Percentiles rank a stretch among this genome's conserved stretches.
Evolutionary conservation across 2,888 invertebrate species (phyloP).

Genomic region (Tolmerus cingulatus): DNA sequence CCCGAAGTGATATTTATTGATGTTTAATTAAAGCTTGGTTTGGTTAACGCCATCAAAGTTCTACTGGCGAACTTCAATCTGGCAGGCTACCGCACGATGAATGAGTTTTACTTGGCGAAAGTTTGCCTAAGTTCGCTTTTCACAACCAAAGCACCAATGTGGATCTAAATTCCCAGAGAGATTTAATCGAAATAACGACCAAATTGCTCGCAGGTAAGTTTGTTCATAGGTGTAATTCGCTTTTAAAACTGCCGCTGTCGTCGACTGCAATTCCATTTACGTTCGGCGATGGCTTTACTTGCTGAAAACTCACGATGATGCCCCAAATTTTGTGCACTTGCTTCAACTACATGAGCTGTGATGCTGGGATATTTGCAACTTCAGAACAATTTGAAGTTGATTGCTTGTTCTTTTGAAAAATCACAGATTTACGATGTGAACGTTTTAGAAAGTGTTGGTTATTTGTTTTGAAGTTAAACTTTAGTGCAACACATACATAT

Average conservation of each 20-base stretch:
- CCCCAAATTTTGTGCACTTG: background rate
- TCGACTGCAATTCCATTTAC: background rate
- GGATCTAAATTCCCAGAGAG: constrained; percentile 62
- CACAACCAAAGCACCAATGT: constrained; percentile 61
- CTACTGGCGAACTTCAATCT: constrained; percentile 60
- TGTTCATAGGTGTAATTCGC: background rate
- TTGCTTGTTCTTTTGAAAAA: background rate
- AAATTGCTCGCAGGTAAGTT: constrained; percentile 62
- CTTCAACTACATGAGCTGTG: background rate
- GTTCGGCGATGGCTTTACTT: background rate
- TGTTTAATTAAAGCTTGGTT: constrained; percentile 57
- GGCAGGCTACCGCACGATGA: constrained; percentile 60
- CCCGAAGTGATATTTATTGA: background rate
- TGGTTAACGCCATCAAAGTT: constrained; percentile 59
- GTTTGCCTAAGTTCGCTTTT: constrained; percentile 60
- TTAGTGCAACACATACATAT: too few species aligned
- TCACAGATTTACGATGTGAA: background rate
- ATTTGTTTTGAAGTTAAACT: background rate
- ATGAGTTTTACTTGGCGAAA: constrained; percentile 62
- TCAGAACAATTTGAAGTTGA: background rate
- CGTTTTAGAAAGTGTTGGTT: background rate
- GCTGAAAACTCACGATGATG: background rate
- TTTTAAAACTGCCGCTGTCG: background rate
- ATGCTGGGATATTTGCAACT: background rate
- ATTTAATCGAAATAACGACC: constrained; percentile 62